Base-by-base conservation (phyloP, 1,140 invertebrate genomes). In the Neuroterus valhalla region DNA sequence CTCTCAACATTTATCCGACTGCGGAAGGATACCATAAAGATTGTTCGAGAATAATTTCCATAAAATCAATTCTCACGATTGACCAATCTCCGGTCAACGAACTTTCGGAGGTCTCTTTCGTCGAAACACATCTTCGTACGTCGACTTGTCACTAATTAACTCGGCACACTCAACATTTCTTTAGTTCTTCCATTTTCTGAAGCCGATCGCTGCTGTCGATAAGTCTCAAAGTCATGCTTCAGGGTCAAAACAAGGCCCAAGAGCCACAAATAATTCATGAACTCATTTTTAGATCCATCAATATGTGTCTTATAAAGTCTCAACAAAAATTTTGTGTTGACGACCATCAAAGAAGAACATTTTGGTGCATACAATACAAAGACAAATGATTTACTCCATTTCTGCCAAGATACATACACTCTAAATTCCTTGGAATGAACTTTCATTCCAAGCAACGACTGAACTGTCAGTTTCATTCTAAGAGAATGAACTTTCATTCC, bases 101-200 rank as follows among this genome's bases (percentile, higher is more conserved):
- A 62, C 55, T 62, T 62, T 15, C 5, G 23, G n/a, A 62, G 23
- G 23, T 62, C 17, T 17, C n/a, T n/a, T 50, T 70, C 46, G 46
- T 46, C 26, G 17, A 50, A 69, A 52, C 17, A 50, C 4, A 21
- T 68, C 8, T 68, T 68, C n/a, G 15, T 19, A 44, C 10, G n/a
- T 55, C 19, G 26, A 48, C 17, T 52, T 68, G 66, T 52, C 48
- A n/a, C 55, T 62, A 62, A 62, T 62, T 62, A 62, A 62, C 55
- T 23, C 23, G 26, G n/a, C 12, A 26, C 12, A 23, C 23, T 31
- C 31, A 62, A 62, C 2, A 38, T 62, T 62, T 62, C 55, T 62
- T 15, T 8, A n/a, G 55, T 31, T 31, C 31, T 62, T 4, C 31
- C 31, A 15, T 31, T 62, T 62, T 62, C 21, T 62, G 23, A 62